phyloP scores from a whole-genome alignment of 2,888 invertebrate species.

The Acronicta leporina region DNA sequence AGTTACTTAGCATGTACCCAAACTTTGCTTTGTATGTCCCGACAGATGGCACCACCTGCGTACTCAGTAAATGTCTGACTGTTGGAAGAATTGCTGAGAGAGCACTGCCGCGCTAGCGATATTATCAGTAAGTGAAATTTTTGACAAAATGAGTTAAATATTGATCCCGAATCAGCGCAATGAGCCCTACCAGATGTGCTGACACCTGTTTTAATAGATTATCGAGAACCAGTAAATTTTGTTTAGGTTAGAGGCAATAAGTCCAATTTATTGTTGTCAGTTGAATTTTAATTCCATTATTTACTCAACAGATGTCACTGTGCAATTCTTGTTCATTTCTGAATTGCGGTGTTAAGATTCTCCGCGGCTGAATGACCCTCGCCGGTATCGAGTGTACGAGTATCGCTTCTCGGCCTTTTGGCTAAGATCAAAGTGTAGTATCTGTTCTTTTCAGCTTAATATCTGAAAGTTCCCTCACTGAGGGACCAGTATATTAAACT shows the following conservation, averaged over 20 bases:
- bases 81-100: background rate
- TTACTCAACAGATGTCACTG: slow-evolving; percentile 22
- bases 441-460: slow-evolving; percentile 65
- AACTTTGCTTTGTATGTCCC: too few species aligned
- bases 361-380: slow-evolving; percentile 13
- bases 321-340: slow-evolving; percentile 3
- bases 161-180: too few species aligned
- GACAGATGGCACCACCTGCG: slow-evolving; percentile 3
- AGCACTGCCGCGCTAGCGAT: too few species aligned
- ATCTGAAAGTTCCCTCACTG: slow-evolving; percentile 65
- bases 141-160: too few species aligned
- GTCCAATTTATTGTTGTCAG: too few species aligned
- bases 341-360: slow-evolving; percentile 18
- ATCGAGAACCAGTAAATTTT: too few species aligned
- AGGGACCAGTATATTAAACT: slow-evolving; percentile 66
- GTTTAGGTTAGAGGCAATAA: too few species aligned
- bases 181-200: too few species aligned
- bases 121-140: too few species aligned
- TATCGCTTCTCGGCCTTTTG: slow-evolving; percentile 52
- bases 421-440: slow-evolving; percentile 64
- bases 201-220: too few species aligned
- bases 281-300: background rate
- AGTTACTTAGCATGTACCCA: too few species aligned
- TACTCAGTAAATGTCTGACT: background rate
- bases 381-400: background rate